Conservation (phyloP, 1,140 invertebrate species). For the Copidosoma floridanum region DNA sequence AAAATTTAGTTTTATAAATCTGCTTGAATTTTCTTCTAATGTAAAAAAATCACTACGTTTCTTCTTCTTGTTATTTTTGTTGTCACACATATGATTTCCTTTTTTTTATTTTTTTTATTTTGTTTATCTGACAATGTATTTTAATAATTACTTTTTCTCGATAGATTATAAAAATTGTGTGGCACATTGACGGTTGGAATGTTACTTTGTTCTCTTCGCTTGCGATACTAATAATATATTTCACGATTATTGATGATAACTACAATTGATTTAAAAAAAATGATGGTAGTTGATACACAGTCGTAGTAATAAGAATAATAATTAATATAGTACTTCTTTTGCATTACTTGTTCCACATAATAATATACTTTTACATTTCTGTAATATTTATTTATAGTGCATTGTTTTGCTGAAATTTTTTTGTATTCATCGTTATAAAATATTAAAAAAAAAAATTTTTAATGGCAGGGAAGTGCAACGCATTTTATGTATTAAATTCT, state of each 20-base stretch:
- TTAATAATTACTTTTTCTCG: conserved; percentile 41
- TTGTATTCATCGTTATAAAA: too few species aligned
- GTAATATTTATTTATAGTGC: too few species aligned
- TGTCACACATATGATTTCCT: conserved; percentile 15
- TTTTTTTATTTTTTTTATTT: conserved; percentile 21
- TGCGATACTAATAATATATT: conserved; percentile 35
- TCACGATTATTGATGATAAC: conserved; percentile 43
- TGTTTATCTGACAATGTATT: too few species aligned
- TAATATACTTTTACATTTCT: conserved; percentile 55
- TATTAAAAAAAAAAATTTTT: too few species aligned
- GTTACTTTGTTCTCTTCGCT: conserved; percentile 51
- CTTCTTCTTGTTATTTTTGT: conserved; percentile 8
- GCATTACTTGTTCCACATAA: conserved; percentile 40
- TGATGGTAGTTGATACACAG: conserved; percentile 34
- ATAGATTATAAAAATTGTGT: conserved; percentile 58
- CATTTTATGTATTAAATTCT: too few species aligned
- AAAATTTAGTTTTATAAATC: too few species aligned
- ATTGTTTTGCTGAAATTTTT: too few species aligned
- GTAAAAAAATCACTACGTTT: too few species aligned
- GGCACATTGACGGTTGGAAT: conserved; percentile 59
- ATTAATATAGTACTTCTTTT: conserved; percentile 52
- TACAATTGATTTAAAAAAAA: conserved; percentile 15
- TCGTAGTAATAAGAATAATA: conserved; percentile 39
- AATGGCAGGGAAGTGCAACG: too few species aligned
- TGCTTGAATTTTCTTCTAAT: too few species aligned